phyloP scores from a whole-genome alignment of 2,888 invertebrate species.

The Acanthosepion lycidas region DNA sequence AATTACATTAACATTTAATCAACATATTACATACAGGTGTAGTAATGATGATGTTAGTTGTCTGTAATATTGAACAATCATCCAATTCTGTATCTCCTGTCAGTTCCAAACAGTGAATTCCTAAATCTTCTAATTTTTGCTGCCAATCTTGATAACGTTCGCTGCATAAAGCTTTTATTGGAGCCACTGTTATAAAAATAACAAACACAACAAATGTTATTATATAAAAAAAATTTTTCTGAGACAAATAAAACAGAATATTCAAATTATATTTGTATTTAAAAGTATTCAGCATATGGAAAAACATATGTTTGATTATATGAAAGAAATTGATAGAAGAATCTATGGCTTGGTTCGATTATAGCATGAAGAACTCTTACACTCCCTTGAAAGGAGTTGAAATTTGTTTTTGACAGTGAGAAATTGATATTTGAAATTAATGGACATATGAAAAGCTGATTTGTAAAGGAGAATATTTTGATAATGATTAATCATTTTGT shows the following conservation, averaged over 20 bases:
- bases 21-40: slow-evolving; percentile 81
- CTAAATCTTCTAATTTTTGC: slow-evolving; percentile 80
- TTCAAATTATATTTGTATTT: neutral
- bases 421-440: no score
- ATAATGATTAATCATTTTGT: no score
- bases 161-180: slow-evolving; percentile 85
- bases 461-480: no score
- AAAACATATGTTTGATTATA: neutral
- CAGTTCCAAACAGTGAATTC: slow-evolving; percentile 81
- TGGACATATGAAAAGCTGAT: no score
- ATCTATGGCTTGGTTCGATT: no score
- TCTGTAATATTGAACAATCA: slow-evolving; percentile 76
- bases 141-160: slow-evolving; percentile 85
- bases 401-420: no score
- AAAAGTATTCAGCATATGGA: neutral
- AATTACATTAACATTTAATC: neutral
- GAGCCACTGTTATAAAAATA: slow-evolving; percentile 80
- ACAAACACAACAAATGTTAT: neutral
- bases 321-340: neutral
- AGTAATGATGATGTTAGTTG: slow-evolving; percentile 81
- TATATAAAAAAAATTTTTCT: neutral
- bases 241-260: neutral
- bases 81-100: slow-evolving; percentile 85
- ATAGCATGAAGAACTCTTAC: no score
- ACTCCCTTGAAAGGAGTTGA: no score